Evolutionary conservation across 2,888 invertebrate species (phyloP), one percentile per base, ranked within the genome.

Genomic region (Amblyjoppa fuscipennis): DNA sequence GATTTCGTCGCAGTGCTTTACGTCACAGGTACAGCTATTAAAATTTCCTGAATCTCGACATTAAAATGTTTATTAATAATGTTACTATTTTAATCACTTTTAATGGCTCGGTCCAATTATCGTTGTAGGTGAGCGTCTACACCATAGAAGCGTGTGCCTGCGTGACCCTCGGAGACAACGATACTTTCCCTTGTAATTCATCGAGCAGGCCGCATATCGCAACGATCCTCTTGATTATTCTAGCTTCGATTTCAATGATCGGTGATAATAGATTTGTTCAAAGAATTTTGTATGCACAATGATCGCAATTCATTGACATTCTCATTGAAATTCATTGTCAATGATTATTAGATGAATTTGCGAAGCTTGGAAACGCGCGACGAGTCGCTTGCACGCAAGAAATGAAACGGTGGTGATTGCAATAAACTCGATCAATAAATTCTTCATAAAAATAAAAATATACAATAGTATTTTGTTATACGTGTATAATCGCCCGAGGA

Each of bases 81-180:
- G 74, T 73, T 69, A 59, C 70, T 16, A 0, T 13, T 25, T 56
- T 28, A 73, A 45, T 51, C 5, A 16, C 38, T 38, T 66, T 69
- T 28, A n/a, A 69, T 66, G 6, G 11, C 25, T 75, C 59, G 25
- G 16, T 16, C 16, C 45, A 41, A 77, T 79, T 9, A 69, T 87
- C 86, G 85, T 87, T 88, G 41, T 68, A 93, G 93, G 78, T 87
- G 28, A 85, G 87, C 41, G 92, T 91, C 28, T 87, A 92, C 38
- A 83, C 56, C 4, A 76, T 92, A 13, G 91, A 91, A 87, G 88
- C 84, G 34, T 93, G 93, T 81, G 91, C 91, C 61, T 93, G 93
- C 75, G 45, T 76, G 80, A 88, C 93, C 3, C 64, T 5, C 59
- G 74, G 3, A 20, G 88, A 89, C 20, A 31, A n/a, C 51, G 83